Conservation (phyloP, 2,113 vertebrate genomes). For the Hippoglossus stenolepis region DNA sequence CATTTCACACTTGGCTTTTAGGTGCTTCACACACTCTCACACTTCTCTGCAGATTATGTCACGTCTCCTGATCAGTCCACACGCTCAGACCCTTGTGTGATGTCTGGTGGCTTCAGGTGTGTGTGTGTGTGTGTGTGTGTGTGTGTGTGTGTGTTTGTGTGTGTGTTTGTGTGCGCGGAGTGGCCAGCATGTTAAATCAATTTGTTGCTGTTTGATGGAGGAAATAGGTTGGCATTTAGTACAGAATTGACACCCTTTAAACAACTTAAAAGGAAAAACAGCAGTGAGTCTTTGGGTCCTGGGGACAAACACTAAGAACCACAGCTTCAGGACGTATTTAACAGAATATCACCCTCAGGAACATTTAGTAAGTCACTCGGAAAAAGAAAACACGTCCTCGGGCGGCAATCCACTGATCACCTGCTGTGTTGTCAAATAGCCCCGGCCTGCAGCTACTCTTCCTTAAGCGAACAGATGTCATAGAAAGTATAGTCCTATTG, state of each 20-base stretch:
- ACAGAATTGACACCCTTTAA: conserved; percentile 4
- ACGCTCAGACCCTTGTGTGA: too few relatives aligned
- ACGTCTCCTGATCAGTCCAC: too few relatives aligned
- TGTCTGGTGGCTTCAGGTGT: conserved; percentile 12
- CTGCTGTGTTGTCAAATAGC: conserved; percentile 70
- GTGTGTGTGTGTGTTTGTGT: background rate
- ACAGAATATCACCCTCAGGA: conserved; percentile 47
- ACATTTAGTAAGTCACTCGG: conserved; percentile 32
- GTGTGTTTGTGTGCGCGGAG: background rate
- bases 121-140: conserved; percentile 4
- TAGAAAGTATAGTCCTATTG: conserved; percentile 17
- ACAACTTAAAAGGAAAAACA: conserved; percentile 2
- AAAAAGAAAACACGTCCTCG: conserved; percentile 44
- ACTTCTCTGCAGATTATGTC: background rate
- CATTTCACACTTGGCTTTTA: background rate
- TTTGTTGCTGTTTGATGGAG: background rate
- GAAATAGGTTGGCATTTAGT: background rate
- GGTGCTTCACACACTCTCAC: background rate
- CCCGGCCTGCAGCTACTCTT: conserved; percentile 33
- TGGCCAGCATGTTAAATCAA: background rate
- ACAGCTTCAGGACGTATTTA: conserved; percentile 38
- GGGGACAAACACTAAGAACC: conserved; percentile 24
- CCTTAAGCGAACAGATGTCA: conserved; percentile 17
- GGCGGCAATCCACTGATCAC: conserved; percentile 46
- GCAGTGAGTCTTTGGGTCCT: background rate